Evolutionary conservation across 2,113 vertebrate species (phyloP), one percentile per base, ranked within the genome.

Genomic region (Aplodontia rufa): DNA sequence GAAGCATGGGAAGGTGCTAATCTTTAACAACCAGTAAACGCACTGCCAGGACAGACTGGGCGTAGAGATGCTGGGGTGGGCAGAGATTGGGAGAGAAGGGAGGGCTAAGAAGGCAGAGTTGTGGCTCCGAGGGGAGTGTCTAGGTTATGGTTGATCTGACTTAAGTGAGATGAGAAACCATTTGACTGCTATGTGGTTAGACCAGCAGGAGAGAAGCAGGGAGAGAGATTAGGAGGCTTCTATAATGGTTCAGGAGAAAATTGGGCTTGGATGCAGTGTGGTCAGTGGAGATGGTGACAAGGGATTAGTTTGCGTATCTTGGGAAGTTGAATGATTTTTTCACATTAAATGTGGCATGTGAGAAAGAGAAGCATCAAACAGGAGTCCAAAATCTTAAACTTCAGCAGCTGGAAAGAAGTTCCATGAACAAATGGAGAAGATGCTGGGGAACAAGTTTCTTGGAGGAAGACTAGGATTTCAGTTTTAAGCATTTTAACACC

Each of bases 351-450:
- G 32, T 7, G 35, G 17, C 20, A 1, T 12, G 20, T 92, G 47
- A 93, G 45, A 84, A 79, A 74, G 14, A 76, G 47, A 71, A 37
- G 1, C 86, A 66, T 35, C 62, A 51, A 58, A 80, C 86, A 28
- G 53, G 16, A 71, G n/a, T 58, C 35, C 22, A 26, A 8, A 51
- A 32, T 60, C 82, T 86, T 84, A 35, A 78, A 68, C 12, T 78
- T 69, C n/a, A 95, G 53, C 37, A 55, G 51, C 28, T 68, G 5
- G 75, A 90, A 88, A 55, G 37, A 75, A 32, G 10, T 75, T 78
- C 49, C 8, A 30, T 72, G 24, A 58, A 87, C 37, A 68, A 78
- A 32, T 62, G 53, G 84, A 84, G 88, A 64, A 22, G 32, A 40
- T 51, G 26, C 26, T 1, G 2, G 30, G 66, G 45, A 87, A 47